Base-by-base conservation (phyloP, 2,888 invertebrate genomes). In the Rhimphoctona megacephalus region DNA sequence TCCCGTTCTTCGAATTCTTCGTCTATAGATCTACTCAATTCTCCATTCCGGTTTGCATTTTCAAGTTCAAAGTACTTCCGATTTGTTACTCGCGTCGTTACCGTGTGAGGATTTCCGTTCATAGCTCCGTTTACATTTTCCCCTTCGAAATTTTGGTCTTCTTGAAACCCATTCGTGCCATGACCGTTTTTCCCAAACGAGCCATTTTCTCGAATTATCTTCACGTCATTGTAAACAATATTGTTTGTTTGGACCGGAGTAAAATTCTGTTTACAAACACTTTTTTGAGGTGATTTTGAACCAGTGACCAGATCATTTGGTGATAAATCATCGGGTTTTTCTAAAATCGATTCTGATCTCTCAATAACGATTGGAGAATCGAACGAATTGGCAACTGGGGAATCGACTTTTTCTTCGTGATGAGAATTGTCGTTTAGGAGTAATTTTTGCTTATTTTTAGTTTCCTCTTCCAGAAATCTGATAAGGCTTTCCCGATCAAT, bases 241-340 rank as follows among this genome's bases (percentile, higher is more conserved):
- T 90, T 90, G 81, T 91, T 90, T 49, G 89, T 89, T 80, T 89
- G 85, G 64, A 90, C 52, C 6, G 90, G 88, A 43, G 74, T 86
- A 46, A 87, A 86, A 77, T 87, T 87, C 8, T 2, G 39, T 0
- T 14, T 57, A 2, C 17, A 61, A 22, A 30, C 43, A 1, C 6
- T 69, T 43, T 39, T n/a, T 25, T 14, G 43, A 30, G 39, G 9
- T 14, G 43, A 30, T 22, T 73, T 57, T 36, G 19, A 36, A 6
- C 22, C 25, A 9, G 25, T 54, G 17, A 25, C 69, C 8, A 22
- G n/a, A 25, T 22, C 70, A n/a, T 76, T 76, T 9, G 33, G 54
- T 46, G 19, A 33, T 5, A 43, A 30, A 30, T 25, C 33, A 36
- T 33, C 30, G 9, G n/a, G 39, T 3, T 33, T 17, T 1, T 22